Evolutionary conservation across 2,797 vertebrate genomes (phyloP).

Genomic region (Meda fulgida): DNA sequence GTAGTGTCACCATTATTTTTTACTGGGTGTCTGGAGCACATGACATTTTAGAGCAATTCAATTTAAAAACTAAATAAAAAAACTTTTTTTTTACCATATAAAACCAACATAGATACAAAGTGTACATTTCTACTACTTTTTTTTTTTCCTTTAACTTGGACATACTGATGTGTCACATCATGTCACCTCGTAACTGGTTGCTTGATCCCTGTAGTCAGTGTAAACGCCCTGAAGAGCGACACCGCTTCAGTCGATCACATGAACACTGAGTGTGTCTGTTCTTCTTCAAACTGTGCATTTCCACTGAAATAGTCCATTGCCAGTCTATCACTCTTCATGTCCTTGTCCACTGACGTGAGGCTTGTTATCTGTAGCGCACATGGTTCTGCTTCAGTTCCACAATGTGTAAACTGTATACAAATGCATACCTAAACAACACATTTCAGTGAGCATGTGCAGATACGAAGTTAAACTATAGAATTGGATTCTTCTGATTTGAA

Average conservation of each 20-base stretch:
- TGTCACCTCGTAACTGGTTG: neutral
- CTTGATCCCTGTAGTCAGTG: neutral
- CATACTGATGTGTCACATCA: neutral
- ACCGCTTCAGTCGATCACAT: neutral
- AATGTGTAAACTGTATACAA: slow-evolving; percentile 6
- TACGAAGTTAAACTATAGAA: neutral
- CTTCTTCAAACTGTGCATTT: neutral
- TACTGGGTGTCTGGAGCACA: neutral
- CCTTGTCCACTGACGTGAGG: neutral
- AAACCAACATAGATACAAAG: neutral
- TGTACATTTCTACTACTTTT: neutral
- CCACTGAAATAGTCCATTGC: neutral
- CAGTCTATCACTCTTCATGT: neutral
- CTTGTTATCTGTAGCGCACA: neutral
- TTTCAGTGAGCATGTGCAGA: neutral
- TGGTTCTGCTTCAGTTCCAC: slow-evolving; percentile 17
- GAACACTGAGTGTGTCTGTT: neutral
- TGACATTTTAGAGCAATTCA: neutral
- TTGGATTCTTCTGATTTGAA: neutral
- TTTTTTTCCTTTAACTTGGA: neutral
- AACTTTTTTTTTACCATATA: neutral
- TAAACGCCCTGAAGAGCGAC: neutral
- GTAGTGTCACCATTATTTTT: neutral
- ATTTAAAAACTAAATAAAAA: neutral
- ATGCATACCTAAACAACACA: neutral